Conservation (phyloP, 2,113 vertebrate species). For the Egretta garzetta region DNA sequence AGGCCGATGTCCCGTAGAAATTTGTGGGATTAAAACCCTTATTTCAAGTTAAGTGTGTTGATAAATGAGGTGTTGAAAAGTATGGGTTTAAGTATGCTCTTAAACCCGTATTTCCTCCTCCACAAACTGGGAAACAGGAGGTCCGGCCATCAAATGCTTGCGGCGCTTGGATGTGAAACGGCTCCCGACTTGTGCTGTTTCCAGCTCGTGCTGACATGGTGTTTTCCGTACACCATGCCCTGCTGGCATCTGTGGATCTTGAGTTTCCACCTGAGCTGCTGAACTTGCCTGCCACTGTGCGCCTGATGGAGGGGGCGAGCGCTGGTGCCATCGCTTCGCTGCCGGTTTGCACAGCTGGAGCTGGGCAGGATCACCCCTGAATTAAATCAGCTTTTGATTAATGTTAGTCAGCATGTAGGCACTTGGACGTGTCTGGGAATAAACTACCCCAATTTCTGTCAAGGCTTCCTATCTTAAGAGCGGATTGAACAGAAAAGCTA, state of each 20-base stretch:
- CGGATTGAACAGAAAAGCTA: background rate
- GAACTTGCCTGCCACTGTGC: background rate
- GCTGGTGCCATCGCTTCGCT: accelerated
- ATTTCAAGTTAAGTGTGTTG: background rate
- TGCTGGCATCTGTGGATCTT: background rate
- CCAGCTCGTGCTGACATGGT: accelerated
- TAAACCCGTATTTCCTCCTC: background rate
- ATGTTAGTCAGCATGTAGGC: accelerated
- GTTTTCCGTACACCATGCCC: accelerated
- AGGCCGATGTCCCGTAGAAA: background rate
- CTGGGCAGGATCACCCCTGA: background rate
- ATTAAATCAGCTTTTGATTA: background rate
- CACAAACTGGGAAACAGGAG: background rate
- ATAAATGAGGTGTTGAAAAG: background rate
- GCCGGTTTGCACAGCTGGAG: background rate
- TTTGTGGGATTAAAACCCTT: background rate
- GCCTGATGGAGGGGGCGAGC: background rate
- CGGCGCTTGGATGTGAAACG: background rate
- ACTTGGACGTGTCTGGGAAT: background rate
- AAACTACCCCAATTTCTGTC: background rate
- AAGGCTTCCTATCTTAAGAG: accelerated
- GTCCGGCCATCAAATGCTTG: accelerated
- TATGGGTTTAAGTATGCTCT: background rate
- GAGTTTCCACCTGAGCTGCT: background rate
- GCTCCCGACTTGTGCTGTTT: background rate